These are phyloP conservation scores for Heliocidaris erythrogramma DNA, from an alignment of 35 echinoderm and acorn worm genomes.

Conservation along the genomic window DNA sequence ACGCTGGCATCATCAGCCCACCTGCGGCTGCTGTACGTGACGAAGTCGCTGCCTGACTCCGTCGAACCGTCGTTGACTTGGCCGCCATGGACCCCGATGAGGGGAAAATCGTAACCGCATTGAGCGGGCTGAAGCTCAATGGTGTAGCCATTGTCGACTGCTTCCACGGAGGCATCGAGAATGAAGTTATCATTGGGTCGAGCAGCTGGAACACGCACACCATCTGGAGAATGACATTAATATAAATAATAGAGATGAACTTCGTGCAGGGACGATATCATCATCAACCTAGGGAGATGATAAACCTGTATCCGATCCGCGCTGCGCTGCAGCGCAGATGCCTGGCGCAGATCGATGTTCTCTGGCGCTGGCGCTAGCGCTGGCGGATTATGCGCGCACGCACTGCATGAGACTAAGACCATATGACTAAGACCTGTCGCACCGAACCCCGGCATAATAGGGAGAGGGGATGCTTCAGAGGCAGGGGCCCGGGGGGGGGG, in stretches of 20 bases:
- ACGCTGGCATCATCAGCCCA: constrained; percentile 52
- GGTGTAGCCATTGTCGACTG: constrained; percentile 44
- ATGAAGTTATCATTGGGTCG: constrained; percentile 83
- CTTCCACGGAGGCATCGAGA: constrained; percentile 66
- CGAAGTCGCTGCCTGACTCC: constrained; percentile 32
- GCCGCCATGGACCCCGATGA: constrained; percentile 68
- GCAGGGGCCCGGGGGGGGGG: too few species aligned
- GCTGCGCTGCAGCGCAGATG: too few species aligned
- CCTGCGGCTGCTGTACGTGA: constrained; percentile 25
- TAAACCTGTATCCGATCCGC: too few species aligned
- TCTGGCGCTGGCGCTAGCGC: too few species aligned
- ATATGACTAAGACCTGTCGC: too few species aligned
- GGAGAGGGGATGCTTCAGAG: too few species aligned
- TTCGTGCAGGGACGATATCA: too few species aligned
- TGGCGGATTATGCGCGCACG: too few species aligned
- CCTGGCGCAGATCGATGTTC: too few species aligned
- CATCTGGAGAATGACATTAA: constrained; percentile 55
- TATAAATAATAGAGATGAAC: not conserved
- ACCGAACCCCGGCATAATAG: too few species aligned
- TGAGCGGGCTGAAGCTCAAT: constrained; percentile 58
- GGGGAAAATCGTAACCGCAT: constrained; percentile 81
- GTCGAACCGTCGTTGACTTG: constrained; percentile 34
- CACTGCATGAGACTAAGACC: too few species aligned
- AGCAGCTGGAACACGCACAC: constrained; percentile 40
- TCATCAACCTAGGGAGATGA: too few species aligned